Evolutionary conservation across 2,888 invertebrate genomes (phyloP).

Genomic region (Sphaeridia pumilis): DNA sequence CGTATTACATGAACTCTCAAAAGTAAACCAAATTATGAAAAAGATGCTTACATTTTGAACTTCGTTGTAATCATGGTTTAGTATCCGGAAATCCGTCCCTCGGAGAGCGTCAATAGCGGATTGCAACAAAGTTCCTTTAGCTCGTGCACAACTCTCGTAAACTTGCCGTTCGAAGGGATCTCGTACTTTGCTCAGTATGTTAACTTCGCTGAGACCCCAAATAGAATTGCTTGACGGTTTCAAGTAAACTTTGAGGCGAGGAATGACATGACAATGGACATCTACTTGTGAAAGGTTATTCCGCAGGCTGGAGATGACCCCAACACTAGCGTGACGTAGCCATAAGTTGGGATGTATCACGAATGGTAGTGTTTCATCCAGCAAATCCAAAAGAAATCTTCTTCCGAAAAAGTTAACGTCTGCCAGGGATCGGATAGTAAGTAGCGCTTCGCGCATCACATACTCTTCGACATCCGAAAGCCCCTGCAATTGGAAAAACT

Average conservation of each 20-base stretch:
- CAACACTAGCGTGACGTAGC: slow-evolving; percentile 62
- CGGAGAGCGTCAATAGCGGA: slow-evolving; percentile 27
- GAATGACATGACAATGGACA: slow-evolving; percentile 35
- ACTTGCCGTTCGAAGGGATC: slow-evolving; percentile 30
- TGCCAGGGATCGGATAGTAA: slow-evolving; percentile 73
- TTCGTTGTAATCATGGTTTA: slow-evolving; percentile 29
- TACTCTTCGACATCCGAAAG: slow-evolving; percentile 91
- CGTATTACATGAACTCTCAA: too few relatives aligned
- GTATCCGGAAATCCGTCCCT: slow-evolving; percentile 21
- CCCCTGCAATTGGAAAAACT: slow-evolving; percentile 65
- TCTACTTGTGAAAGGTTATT: slow-evolving; percentile 34
- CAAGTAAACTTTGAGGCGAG: slow-evolving; percentile 29
- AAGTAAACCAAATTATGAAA: too few relatives aligned
- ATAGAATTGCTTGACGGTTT: slow-evolving; percentile 23
- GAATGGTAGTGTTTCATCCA: slow-evolving; percentile 74
- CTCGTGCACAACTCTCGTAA: slow-evolving; percentile 33
- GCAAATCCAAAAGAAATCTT: slow-evolving; percentile 67
- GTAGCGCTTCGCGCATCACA: slow-evolving; percentile 78
- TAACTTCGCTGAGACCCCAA: slow-evolving; percentile 33
- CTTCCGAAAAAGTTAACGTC: slow-evolving; percentile 75
- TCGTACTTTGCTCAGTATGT: slow-evolving; percentile 29
- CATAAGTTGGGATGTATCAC: slow-evolving; percentile 81
- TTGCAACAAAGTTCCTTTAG: slow-evolving; percentile 25
- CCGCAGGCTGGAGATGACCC: slow-evolving; percentile 50
- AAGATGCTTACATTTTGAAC: slow-evolving; percentile 31